phyloP scores from a whole-genome alignment of 1,140 invertebrate species.

The Galleria mellonella region DNA sequence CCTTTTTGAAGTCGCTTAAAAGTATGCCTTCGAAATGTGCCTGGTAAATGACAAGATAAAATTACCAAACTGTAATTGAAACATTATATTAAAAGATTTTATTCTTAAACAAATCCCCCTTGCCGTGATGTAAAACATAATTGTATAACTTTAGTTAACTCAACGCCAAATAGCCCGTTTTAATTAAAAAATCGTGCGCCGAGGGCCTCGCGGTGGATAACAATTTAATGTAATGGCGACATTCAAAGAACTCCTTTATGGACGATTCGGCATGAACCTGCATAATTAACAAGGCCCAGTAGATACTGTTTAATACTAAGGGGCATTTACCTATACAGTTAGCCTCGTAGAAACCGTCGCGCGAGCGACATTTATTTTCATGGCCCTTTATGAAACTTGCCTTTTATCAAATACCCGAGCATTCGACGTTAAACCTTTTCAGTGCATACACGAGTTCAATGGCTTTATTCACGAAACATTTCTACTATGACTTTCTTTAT shows the following conservation, averaged over 20 bases:
- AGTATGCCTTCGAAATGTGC: too few relatives aligned
- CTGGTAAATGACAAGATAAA: too few relatives aligned
- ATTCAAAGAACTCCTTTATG: slow-evolving; percentile 40
- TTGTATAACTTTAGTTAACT: slow-evolving; percentile 33
- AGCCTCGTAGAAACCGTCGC: too few relatives aligned
- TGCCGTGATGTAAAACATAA: slow-evolving; percentile 19
- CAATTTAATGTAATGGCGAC: slow-evolving; percentile 44
- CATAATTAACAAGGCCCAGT: slow-evolving; percentile 32
- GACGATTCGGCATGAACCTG: slow-evolving; percentile 28
- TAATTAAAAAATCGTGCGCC: slow-evolving; percentile 42
- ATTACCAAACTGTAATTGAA: background rate
- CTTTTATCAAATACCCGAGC: too few relatives aligned
- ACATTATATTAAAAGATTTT: background rate
- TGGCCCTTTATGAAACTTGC: too few relatives aligned
- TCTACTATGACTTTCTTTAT: slow-evolving; percentile 19
- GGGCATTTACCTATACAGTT: background rate
- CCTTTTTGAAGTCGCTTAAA: too few relatives aligned
- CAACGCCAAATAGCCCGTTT: slow-evolving; percentile 39
- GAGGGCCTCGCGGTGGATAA: slow-evolving; percentile 31
- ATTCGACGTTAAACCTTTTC: background rate
- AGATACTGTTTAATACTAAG: slow-evolving; percentile 3
- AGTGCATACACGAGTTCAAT: background rate
- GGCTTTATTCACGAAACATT: slow-evolving; percentile 20
- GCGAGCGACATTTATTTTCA: too few relatives aligned
- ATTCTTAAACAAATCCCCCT: background rate